phyloP scores from a whole-genome alignment of 2,113 vertebrate genomes.

The Bucco capensis region DNA sequence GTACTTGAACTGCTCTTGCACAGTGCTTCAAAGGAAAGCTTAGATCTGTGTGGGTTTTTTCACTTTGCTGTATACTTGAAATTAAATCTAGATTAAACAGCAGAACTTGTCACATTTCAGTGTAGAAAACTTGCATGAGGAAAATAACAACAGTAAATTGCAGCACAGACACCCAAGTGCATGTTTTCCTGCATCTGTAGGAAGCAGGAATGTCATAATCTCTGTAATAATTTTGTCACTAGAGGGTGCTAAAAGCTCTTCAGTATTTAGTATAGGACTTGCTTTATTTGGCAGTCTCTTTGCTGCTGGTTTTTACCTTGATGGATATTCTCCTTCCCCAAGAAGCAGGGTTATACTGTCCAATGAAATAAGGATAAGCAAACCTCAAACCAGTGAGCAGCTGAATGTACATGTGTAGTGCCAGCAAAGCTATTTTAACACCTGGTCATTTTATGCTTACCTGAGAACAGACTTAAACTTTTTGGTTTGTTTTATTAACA shows the following conservation, averaged over 20 bases:
- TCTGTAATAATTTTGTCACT: not conserved
- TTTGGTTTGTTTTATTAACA: not conserved
- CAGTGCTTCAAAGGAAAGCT: not conserved
- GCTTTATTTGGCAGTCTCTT: not conserved
- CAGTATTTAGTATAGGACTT: not conserved
- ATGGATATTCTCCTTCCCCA: not conserved
- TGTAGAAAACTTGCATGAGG: not conserved
- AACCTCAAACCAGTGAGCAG: not conserved
- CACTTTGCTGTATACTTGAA: not conserved
- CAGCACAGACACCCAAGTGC: not conserved
- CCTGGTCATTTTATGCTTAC: not conserved
- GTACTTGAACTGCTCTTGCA: not conserved
- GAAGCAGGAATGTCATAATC: not conserved
- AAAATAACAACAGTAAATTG: not conserved
- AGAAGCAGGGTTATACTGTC: not conserved
- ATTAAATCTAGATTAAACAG: not conserved
- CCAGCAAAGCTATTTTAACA: not conserved
- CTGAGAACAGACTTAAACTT: not conserved
- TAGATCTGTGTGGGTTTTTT: not conserved
- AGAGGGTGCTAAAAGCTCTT: constrained; percentile 31
- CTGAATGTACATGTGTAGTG: not conserved
- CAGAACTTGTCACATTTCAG: not conserved
- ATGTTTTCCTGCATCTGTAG: not conserved
- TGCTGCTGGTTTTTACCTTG: not conserved
- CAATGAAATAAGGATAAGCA: not conserved